Evolutionary conservation across 2,888 invertebrate genomes (phyloP), one percentile per base, ranked within the genome.

Genomic region (Scelioninae gen. 2): DNA sequence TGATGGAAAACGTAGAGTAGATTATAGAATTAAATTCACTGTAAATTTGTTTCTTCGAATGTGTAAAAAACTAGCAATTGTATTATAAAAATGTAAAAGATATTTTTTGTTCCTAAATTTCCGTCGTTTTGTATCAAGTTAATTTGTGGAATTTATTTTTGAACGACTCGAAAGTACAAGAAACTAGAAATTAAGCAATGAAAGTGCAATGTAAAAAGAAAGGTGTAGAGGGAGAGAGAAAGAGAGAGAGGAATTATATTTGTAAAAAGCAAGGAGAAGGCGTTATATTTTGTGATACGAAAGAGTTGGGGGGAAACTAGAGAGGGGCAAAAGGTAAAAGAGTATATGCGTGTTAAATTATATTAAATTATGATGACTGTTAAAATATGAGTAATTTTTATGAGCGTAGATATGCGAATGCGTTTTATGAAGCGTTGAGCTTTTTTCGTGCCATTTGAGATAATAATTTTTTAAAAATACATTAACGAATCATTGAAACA

Each of bases 201-300:
- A 33, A 43, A 70, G 45, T 63, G 61, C 37, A 16, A 61, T 46
- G 70, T 64, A 52, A 65, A 52, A 55, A 58, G n/a, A 22, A 37
- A 19, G 28, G 22, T 46, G 3, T 9, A 39, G 7, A 9, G 9
- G 9, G 35, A 13, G 58, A 28, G 13, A 35, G n/a, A n/a, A n/a
- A n/a, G n/a, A n/a, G n/a, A n/a, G 7, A 52, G 55, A 45, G 58
- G 72, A 69, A 70, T 64, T 77, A 73, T 78, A 76, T 76, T 76
- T 48, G 77, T 81, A 61, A 53, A 78, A 79, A 65, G 78, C 78
- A 79, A 77, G 78, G 48, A 73, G 78, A 81, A 77, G 82, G 77
- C 79, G 81, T 82, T 67, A 83, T 85, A 85, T 85, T 85, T 85
- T 85, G 84, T 84, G 81, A 85, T 84, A 85, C 78, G 77, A 79